phyloP scores from a whole-genome alignment of 2,888 invertebrate species.

The Isotomurus palustris region DNA sequence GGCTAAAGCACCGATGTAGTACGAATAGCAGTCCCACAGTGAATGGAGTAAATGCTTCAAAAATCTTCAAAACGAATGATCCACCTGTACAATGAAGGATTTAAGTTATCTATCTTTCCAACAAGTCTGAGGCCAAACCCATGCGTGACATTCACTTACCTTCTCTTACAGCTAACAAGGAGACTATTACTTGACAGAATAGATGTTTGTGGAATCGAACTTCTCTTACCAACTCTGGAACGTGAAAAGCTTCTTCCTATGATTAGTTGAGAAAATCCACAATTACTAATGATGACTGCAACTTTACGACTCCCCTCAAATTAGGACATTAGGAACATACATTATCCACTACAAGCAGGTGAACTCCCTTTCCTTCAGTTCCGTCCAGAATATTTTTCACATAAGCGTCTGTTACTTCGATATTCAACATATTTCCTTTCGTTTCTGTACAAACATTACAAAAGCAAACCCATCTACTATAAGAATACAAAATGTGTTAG shows the following conservation, averaged over 20 bases:
- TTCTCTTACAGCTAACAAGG: not conserved
- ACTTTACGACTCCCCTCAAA: not conserved
- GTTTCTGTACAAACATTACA: no score
- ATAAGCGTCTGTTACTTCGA: conserved; percentile 1
- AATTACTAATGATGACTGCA: not conserved
- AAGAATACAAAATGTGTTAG: no score
- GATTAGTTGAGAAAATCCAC: not conserved
- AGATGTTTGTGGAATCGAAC: not conserved
- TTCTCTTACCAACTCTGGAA: conserved; percentile 1
- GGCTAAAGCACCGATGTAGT: not conserved
- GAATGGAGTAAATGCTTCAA: not conserved
- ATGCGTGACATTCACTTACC: no score
- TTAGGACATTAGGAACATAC: not conserved
- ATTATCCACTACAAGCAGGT: conserved; percentile 9
- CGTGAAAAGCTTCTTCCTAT: not conserved
- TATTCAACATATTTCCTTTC: not conserved
- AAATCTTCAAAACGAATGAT: conserved; percentile 3
- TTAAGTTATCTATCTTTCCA: no score
- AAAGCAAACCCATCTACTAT: no score
- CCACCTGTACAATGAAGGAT: not conserved
- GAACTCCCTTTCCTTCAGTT: conserved; percentile 7
- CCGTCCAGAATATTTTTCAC: not conserved
- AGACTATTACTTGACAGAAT: not conserved
- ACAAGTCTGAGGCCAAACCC: no score
- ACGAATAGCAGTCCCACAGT: conserved; percentile 2